These are phyloP conservation scores for Drosophila subobscura DNA, from an alignment of 1,140 invertebrate species.

Conservation along the genomic window DNA sequence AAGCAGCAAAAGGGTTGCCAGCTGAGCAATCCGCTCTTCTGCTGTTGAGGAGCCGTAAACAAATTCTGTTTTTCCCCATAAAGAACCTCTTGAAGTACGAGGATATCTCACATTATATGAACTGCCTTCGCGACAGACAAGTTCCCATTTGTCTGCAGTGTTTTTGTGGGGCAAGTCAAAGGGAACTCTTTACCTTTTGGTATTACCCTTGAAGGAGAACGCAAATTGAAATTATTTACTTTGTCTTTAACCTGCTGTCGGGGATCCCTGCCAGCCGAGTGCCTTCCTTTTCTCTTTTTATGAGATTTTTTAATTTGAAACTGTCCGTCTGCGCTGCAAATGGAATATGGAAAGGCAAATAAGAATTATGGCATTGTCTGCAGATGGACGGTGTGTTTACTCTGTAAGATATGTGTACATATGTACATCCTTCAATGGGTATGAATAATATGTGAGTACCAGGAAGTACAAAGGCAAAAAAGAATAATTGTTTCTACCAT, in stretches of 20 bases:
- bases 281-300: slow-evolving; percentile 1
- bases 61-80: slow-evolving; percentile 16
- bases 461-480: too few relatives aligned
- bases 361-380: too few relatives aligned
- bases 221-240: slow-evolving; percentile 28
- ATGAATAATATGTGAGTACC: not conserved
- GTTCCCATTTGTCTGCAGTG: not conserved
- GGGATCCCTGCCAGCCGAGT: too few relatives aligned
- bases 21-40: not conserved
- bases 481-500: too few relatives aligned
- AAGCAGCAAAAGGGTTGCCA: slow-evolving; percentile 2
- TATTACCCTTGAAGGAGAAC: not conserved
- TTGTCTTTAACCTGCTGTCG: not conserved
- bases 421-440: not conserved
- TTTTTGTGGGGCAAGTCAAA: too few relatives aligned
- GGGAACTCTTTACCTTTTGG: slow-evolving; percentile 1
- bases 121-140: not conserved
- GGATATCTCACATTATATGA: not conserved
- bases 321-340: not conserved
- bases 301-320: slow-evolving; percentile 30
- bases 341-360: too few relatives aligned
- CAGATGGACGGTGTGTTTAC: too few relatives aligned
- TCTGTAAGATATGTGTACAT: not conserved
- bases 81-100: not conserved
- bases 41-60: not conserved